Evolutionary conservation across 1,140 invertebrate genomes (phyloP), one percentile per base, ranked within the genome.

Genomic region (Tetramorium alpestre): DNA sequence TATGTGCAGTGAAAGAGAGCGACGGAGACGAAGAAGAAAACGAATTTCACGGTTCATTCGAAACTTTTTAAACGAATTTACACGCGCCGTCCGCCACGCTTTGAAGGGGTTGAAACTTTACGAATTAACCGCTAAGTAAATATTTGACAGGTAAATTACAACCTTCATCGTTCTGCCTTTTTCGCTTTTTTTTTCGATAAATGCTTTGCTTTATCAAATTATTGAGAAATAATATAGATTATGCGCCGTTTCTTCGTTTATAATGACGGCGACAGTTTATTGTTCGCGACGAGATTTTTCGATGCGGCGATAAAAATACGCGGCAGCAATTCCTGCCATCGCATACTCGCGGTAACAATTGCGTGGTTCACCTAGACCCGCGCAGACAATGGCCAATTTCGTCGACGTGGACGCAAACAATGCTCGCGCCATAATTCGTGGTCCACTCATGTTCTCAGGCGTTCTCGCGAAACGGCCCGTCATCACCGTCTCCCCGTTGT

Each of bases 31-130:
- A 85, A 77, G 86, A 62, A 67, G 84, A 75, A 89, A 91, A 85
- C 81, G 76, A 93, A 92, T 93, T 93, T 93, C 91, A 93, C 87
- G 93, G 88, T 92, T 91, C 90, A 92, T 93, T 93, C 89, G 92
- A 92, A 92, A 91, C 92, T 90, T 93, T 92, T 91, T 87, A 90
- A 73, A 72, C 77, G 86, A 33, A 88, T 86, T 89, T 89, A 80
- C 73, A 88, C 58, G 85, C 81, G 62, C 47, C 49, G 22, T 85
- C 65, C 16, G 70, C 47, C 56, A 64, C 62, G 58, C 84, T 85
- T 38, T 28, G 13, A 62, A 49, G 25, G 77, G 86, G 73, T 69
- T 86, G 88, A 72, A 91, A 90, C 77, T 91, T 91, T 90, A 64
- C 89, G 86, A 91, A 92, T 92, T 86, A 92, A 90, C 80, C 84